Conservation (phyloP, 2,888 invertebrate genomes). For the Andrena chrysosceles region DNA sequence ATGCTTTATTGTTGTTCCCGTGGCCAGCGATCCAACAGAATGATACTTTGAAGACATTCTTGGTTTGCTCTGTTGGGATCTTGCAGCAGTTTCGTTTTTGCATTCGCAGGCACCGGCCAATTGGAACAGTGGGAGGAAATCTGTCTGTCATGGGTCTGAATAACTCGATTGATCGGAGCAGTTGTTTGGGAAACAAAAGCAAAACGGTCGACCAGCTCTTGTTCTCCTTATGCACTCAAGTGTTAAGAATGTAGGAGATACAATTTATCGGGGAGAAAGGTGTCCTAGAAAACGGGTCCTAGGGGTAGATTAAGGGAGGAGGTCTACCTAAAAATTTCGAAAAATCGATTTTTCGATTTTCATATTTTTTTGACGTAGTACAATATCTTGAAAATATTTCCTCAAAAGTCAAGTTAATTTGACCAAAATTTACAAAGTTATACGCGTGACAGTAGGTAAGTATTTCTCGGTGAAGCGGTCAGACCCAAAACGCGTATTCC, state of each 20-base stretch:
- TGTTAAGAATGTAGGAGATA: neutral
- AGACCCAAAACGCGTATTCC: too few species aligned
- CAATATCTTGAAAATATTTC: too few species aligned
- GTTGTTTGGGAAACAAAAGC: constrained; percentile 1
- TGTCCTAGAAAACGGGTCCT: too few species aligned
- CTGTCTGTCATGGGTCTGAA: neutral
- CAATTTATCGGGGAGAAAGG: neutral
- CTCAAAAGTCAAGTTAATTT: too few species aligned
- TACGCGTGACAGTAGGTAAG: too few species aligned
- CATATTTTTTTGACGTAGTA: too few species aligned
- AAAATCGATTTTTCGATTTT: too few species aligned
- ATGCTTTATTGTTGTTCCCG: constrained; percentile 21
- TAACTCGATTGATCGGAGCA: neutral
- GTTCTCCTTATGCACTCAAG: neutral
- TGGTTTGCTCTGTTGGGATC: constrained; percentile 6
- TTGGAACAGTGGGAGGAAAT: neutral
- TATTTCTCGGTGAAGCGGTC: too few species aligned
- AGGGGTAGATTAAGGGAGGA: too few species aligned
- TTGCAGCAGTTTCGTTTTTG: neutral
- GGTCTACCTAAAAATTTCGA: too few species aligned
- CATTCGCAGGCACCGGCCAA: neutral
- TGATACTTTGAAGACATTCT: constrained; percentile 15
- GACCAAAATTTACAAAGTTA: too few species aligned
- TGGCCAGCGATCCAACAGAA: neutral
- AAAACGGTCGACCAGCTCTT: neutral